phyloP scores from a whole-genome alignment of 2,888 invertebrate species.

The Paralinhomoeus sp. region DNA sequence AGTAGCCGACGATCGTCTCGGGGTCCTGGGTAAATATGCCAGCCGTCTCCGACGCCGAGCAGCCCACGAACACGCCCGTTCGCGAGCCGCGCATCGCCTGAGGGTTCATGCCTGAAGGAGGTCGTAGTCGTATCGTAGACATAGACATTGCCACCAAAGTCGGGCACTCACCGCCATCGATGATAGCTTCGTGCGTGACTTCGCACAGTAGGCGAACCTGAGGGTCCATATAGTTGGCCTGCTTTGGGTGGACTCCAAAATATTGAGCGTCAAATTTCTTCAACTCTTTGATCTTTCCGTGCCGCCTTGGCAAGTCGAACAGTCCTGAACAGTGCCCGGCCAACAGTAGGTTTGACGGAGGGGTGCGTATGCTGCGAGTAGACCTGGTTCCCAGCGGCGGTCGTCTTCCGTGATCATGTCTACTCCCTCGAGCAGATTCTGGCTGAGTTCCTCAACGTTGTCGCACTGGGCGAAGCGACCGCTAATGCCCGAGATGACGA shows the following conservation, averaged over 20 bases:
- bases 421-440: slow-evolving; percentile 60
- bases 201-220: slow-evolving; percentile 67
- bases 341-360: too few species aligned
- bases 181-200: slow-evolving; percentile 59
- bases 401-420: slow-evolving; percentile 76
- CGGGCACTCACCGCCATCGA: slow-evolving; percentile 45
- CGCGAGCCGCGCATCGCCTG: slow-evolving; percentile 54
- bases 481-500: slow-evolving; percentile 33
- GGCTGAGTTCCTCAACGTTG: slow-evolving; percentile 66
- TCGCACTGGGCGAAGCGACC: slow-evolving; percentile 52
- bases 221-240: slow-evolving; percentile 50
- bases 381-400: slow-evolving; percentile 58
- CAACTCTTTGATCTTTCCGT: slow-evolving; percentile 32
- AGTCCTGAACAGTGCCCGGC: too few species aligned
- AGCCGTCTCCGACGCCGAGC: slow-evolving; percentile 63
- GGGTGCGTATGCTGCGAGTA: too few species aligned
- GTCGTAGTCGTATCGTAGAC: too few species aligned
- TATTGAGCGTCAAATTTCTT: slow-evolving; percentile 29
- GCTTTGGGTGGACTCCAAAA: slow-evolving; percentile 24
- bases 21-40: slow-evolving; percentile 59
- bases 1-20: slow-evolving; percentile 42
- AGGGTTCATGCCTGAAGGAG: slow-evolving; percentile 42
- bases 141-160: too few species aligned
- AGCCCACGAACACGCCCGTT: slow-evolving; percentile 85
- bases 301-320: slow-evolving; percentile 29